These are phyloP conservation scores for Oxyteleia sp. DNA, from an alignment of 2,888 invertebrate genomes.

Conservation along the genomic window DNA sequence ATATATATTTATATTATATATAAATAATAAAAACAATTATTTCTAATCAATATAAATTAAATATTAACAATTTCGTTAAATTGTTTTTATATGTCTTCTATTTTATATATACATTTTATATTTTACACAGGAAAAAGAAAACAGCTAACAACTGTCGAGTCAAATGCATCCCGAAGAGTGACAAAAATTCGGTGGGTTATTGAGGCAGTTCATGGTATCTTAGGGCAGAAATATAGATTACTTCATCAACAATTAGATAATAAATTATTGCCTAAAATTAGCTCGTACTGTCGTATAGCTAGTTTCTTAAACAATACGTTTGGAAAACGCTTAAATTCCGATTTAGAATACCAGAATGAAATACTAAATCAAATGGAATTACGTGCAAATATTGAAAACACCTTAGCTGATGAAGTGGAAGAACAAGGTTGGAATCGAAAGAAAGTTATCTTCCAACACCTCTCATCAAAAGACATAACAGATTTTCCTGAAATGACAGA, in stretches of 20 bases:
- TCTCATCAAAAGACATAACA: background rate
- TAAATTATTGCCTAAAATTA: constrained; percentile 4
- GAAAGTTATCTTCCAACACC: background rate
- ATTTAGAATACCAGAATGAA: background rate
- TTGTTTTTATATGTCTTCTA: too few relatives aligned
- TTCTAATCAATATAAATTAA: too few relatives aligned
- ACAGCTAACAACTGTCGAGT: constrained; percentile 56
- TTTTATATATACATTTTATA: too few relatives aligned
- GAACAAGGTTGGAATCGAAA: constrained; percentile 9
- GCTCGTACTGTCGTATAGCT: background rate
- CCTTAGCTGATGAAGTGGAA: constrained; percentile 15
- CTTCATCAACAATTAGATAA: constrained; percentile 25
- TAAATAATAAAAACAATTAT: too few relatives aligned
- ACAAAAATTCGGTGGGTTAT: constrained; percentile 73
- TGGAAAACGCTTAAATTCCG: constrained; percentile 13
- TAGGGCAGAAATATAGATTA: constrained; percentile 61
- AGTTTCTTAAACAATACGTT: constrained; percentile 26
- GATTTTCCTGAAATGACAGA: constrained; percentile 38
- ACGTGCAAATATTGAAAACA: background rate
- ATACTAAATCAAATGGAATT: background rate
- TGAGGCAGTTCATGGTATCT: constrained; percentile 74
- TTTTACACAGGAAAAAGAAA: constrained; percentile 51
- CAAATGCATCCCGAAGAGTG: constrained; percentile 69
- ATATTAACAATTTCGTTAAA: too few relatives aligned
- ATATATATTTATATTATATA: too few relatives aligned